phyloP scores from a whole-genome alignment of 2,888 invertebrate genomes.

The Acronicta alni region DNA sequence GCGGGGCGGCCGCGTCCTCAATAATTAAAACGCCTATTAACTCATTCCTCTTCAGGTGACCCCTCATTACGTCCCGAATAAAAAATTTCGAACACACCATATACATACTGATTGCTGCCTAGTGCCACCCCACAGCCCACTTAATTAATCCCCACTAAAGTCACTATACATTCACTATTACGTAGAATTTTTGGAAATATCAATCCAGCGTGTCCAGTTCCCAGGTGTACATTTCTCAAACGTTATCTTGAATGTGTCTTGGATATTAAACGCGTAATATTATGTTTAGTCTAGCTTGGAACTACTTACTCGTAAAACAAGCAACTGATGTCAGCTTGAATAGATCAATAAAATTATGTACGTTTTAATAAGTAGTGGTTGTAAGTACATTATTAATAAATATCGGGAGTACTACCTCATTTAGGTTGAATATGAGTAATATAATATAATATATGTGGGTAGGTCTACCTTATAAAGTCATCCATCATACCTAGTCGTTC shows the following conservation, averaged over 20 bases:
- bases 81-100: conserved; percentile 67
- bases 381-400: too few relatives aligned
- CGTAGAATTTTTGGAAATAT: conserved; percentile 26
- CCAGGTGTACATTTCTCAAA: conserved; percentile 33
- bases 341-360: too few relatives aligned
- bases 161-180: conserved; percentile 44
- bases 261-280: not conserved
- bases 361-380: too few relatives aligned
- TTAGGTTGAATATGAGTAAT: too few relatives aligned
- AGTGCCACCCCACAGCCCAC: conserved; percentile 52
- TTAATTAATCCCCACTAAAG: conserved; percentile 52
- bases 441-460: too few relatives aligned
- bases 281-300: not conserved
- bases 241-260: not conserved
- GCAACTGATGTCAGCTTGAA: too few relatives aligned
- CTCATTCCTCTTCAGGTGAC: conserved; percentile 85
- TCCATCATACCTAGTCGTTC: too few relatives aligned
- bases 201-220: conserved; percentile 10
- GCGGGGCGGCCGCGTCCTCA: conserved; percentile 74
- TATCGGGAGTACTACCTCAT: too few relatives aligned
- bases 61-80: conserved; percentile 79
- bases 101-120: conserved; percentile 55
- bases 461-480: too few relatives aligned
- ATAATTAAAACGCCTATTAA: conserved; percentile 89
- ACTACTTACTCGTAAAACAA: too few relatives aligned